Base-by-base conservation (phyloP, 2,797 vertebrate species). In the Carduelis carduelis region DNA sequence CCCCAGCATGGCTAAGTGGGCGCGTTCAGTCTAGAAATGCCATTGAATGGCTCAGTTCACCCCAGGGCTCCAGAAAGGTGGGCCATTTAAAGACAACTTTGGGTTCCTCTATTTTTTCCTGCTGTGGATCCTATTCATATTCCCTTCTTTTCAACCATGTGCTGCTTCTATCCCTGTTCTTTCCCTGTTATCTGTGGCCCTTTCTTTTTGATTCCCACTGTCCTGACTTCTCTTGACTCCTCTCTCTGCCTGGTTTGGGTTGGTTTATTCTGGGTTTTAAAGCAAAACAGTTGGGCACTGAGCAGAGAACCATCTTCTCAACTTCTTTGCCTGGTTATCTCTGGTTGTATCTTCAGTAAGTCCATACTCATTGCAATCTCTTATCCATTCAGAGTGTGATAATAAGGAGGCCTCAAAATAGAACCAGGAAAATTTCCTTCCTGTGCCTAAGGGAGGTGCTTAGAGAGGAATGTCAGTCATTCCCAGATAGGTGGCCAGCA, bases 21-120 rank as follows among this genome's bases (percentile, higher is more conserved):
- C 46, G 18, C 41, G 61, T 64, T 90, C 78, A 83, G 35, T 87
- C 89, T 87, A 96, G 89, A 76, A 90, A 66, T 72, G 71, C 68
- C 34, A 68, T 22, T 84, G 89, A 92, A 53, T 69, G 87, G 52
- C 82, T 93, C 90, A 70, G 71, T 85, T 79, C 87, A 82, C 24
- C 64, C 30, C 71, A 93, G 92, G 82, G 93, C 71, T 96, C 71
- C 82, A 66, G 71, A 91, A 82, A 83, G 63, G 79, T 87, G 87
- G 84, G 71, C 71, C 68, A 74, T 55, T 77, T 91, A 74, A 77
- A 89, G 64, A 85, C 68, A 77, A 17, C 41, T 83, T 87, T 66
- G 82, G 35, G 41, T 76, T 87, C 64, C 89, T 83, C 4, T 65
- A 0, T 66, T 72, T 87, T 87, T 77, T 79, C 44, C 43, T 89